These are phyloP conservation scores for Mormoops blainvillei DNA, from an alignment of 2,113 vertebrate species.

Conservation along the genomic window DNA sequence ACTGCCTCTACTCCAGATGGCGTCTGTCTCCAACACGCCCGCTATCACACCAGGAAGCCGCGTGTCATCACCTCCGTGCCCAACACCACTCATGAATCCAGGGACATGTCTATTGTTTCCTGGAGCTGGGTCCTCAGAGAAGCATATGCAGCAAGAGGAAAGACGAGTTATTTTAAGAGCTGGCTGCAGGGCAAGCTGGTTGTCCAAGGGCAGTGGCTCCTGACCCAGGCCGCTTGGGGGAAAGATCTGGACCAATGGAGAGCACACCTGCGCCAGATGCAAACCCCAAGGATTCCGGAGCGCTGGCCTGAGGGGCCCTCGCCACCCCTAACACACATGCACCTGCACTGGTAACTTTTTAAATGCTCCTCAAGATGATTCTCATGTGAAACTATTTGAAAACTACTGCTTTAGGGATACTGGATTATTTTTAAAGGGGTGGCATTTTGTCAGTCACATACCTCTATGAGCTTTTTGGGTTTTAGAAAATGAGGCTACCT, in stretches of 20 bases:
- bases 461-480: not conserved
- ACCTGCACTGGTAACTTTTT: not conserved
- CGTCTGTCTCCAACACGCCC: constrained; percentile 48
- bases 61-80: constrained; percentile 61
- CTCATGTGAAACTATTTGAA: not conserved
- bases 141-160: constrained; percentile 1
- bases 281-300: fast-evolving
- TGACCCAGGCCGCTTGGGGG: not conserved
- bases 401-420: not conserved
- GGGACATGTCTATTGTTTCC: constrained; percentile 64
- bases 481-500: not conserved
- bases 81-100: constrained; percentile 47
- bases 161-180: constrained; percentile 66
- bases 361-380: not conserved
- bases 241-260: not conserved
- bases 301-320: not conserved
- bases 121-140: constrained; percentile 52
- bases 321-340: not conserved
- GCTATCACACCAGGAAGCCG: constrained; percentile 70
- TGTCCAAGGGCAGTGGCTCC: constrained; percentile 14
- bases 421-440: not conserved
- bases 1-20: constrained; percentile 49
- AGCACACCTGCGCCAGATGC: not conserved
- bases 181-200: not conserved
- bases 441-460: not conserved